These are phyloP conservation scores for Hozukius guyotensis DNA, from an alignment of 2,797 vertebrate genomes.

Conservation along the genomic window DNA sequence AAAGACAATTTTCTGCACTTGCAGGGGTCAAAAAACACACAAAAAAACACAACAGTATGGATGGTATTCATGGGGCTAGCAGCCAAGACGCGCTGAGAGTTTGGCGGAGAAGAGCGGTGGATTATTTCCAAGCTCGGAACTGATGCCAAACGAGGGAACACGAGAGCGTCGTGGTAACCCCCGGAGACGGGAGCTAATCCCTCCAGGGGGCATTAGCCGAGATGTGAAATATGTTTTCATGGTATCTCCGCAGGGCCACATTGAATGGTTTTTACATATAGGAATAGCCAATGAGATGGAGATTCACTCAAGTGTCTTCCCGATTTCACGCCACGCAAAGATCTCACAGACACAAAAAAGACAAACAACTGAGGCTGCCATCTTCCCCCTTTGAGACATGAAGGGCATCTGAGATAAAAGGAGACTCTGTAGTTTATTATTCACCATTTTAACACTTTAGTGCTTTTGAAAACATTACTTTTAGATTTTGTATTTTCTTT, in stretches of 20 bases:
- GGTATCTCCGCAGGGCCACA: constrained; percentile 69
- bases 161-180: constrained; percentile 51
- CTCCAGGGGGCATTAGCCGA: constrained; percentile 33
- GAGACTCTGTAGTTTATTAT: constrained; percentile 18
- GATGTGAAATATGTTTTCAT: constrained; percentile 53
- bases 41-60: constrained; percentile 12
- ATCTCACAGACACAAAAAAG: constrained; percentile 42
- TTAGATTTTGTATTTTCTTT: not conserved
- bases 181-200: constrained; percentile 67
- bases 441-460: not conserved
- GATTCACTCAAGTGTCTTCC: constrained; percentile 63
- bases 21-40: constrained; percentile 2
- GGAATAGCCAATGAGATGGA: constrained; percentile 66
- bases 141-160: constrained; percentile 50
- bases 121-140: constrained; percentile 51
- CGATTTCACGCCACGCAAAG: constrained; percentile 75
- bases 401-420: constrained; percentile 20
- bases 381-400: constrained; percentile 20
- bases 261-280: constrained; percentile 65
- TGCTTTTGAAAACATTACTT: not conserved
- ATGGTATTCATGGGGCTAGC: constrained; percentile 21
- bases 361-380: constrained; percentile 3
- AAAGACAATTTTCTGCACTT: constrained; percentile 29
- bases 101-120: constrained; percentile 14
- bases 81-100: constrained; percentile 17